phyloP scores from a whole-genome alignment of 2,888 invertebrate species.

The Coleophora flavipennella region DNA sequence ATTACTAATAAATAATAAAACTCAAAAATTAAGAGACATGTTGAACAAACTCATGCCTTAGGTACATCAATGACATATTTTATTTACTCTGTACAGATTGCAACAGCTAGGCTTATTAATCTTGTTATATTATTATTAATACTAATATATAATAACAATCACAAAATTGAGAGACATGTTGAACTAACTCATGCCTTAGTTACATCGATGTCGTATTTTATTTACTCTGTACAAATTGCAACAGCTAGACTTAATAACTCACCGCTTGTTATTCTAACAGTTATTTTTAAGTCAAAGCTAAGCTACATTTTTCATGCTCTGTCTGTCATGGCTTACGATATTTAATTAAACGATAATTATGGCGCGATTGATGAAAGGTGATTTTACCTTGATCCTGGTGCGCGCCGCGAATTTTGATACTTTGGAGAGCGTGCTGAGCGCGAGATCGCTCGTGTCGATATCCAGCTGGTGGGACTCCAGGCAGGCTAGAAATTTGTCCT shows the following conservation, averaged over 20 bases:
- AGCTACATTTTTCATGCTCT: conserved; percentile 28
- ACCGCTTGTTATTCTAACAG: conserved; percentile 26
- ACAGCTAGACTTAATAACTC: too few relatives aligned
- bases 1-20: conserved; percentile 4
- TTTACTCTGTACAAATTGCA: too few relatives aligned
- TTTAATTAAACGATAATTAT: too few relatives aligned
- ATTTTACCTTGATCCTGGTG: conserved; percentile 81
- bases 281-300: conserved; percentile 37
- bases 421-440: conserved; percentile 89
- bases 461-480: conserved; percentile 87
- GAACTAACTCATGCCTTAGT: too few relatives aligned
- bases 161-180: not conserved
- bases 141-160: not conserved
- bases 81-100: not conserved
- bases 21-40: too few relatives aligned
- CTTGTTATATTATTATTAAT: conserved; percentile 3
- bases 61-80: conserved; percentile 34
- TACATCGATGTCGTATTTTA: too few relatives aligned
- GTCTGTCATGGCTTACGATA: not conserved
- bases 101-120: conserved; percentile 8
- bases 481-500: conserved; percentile 87
- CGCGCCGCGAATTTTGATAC: conserved; percentile 91
- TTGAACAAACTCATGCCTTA: conserved; percentile 57
- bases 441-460: conserved; percentile 90
- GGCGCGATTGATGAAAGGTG: not conserved